These are phyloP conservation scores for Xestia ashworthii DNA, from an alignment of 2,888 invertebrate species.

Conservation along the genomic window DNA sequence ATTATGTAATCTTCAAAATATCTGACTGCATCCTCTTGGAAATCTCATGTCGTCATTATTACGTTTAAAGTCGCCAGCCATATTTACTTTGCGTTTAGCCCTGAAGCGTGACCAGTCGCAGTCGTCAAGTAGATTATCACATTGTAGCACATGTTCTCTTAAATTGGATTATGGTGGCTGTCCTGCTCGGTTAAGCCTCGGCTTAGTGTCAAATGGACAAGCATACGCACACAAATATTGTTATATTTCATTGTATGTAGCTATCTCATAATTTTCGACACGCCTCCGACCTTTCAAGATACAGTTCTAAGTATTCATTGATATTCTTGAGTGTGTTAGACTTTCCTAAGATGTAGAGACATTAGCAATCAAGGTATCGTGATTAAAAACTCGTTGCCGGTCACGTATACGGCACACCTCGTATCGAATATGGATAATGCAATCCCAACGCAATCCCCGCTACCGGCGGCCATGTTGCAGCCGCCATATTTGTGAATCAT, in stretches of 20 bases:
- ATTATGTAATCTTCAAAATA: neutral
- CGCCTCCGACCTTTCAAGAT: slow-evolving; percentile 26
- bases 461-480: slow-evolving; percentile 70
- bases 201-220: slow-evolving; percentile 45
- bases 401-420: slow-evolving; percentile 73
- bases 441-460: slow-evolving; percentile 62
- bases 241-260: slow-evolving; percentile 16
- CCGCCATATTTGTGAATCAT: slow-evolving; percentile 75
- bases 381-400: slow-evolving; percentile 66
- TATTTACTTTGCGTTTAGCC: slow-evolving; percentile 18
- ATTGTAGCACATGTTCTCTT: slow-evolving; percentile 48
- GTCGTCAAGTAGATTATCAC: slow-evolving; percentile 32
- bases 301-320: slow-evolving; percentile 47
- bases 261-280: slow-evolving; percentile 13
- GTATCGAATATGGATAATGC: slow-evolving; percentile 69
- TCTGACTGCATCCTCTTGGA: neutral
- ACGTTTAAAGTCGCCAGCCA: slow-evolving; percentile 3
- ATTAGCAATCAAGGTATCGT: slow-evolving; percentile 50
- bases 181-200: slow-evolving; percentile 40
- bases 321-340: slow-evolving; percentile 37
- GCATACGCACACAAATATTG: slow-evolving; percentile 30
- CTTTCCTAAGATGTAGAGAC: slow-evolving; percentile 54
- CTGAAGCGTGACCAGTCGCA: slow-evolving; percentile 29
- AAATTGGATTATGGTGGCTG: slow-evolving; percentile 56
- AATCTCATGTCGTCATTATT: neutral